Evolutionary conservation across 2,888 invertebrate genomes (phyloP), one percentile per base, ranked within the genome.

Genomic region (Myopa testacea): DNA sequence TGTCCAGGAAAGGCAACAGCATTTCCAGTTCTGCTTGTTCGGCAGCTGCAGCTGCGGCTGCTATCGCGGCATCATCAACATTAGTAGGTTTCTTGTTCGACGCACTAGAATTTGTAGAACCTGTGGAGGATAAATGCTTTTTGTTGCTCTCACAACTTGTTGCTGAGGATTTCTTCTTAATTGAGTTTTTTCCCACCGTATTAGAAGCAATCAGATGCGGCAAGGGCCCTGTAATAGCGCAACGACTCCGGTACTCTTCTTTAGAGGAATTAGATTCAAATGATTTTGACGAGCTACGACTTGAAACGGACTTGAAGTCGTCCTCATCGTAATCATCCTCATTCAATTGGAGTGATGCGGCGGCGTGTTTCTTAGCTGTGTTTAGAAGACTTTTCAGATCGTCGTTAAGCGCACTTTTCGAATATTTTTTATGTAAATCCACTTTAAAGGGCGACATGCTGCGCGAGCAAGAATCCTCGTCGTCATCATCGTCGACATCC

Each of bases 1-100:
- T 93, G 83, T 93, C 92, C 85, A 89, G 83, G 38, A 88, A 89
- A 0, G 87, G 87, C 58, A 88, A 76, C 60, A 88, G 78, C 91
- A 87, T 84, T 75, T 87, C 87, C 50, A 86, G 75, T 63, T 87
- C 87, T 4, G 85, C 86, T 70, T 86, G 86, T 67, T 86, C 85
- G 4, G 86, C 84, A 10, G 85, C 82, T 60, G 80, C 86, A 5
- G 84, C 86, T 7, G 86, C 85, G 4, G 85, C 83, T 4, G 84
- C 55, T 55, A 16, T 55, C 14, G 55, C 87, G 70, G 81, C 81
- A 4, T 75, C 76, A 40, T 71, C 55, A 16, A 4, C 74, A 14
- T 4, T 16, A 3, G 37, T 10, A 1, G 63, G 10, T 60, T 74
- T 74, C 50, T 50, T 73, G 4, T 75, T 45, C 26, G 70, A 76